Evolutionary conservation across 2,113 vertebrate genomes (phyloP).

Genomic region (Platysteira castanea): DNA sequence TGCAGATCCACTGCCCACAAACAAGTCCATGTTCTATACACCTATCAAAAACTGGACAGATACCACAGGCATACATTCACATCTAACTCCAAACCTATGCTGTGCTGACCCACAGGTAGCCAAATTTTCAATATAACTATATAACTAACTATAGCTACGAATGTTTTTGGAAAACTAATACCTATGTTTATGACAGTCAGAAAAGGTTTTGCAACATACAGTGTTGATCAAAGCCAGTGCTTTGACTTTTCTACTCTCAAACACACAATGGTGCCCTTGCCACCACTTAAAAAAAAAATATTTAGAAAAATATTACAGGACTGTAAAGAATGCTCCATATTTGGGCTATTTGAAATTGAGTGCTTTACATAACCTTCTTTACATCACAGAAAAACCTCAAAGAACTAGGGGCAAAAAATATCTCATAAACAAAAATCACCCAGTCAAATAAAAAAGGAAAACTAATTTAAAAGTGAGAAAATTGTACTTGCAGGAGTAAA

Average conservation of each 20-base stretch:
- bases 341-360: background rate
- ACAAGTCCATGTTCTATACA: background rate
- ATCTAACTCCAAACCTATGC: background rate
- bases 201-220: background rate
- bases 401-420: background rate
- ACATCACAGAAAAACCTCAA: background rate
- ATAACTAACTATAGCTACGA: too few relatives aligned
- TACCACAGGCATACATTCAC: accelerated
- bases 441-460: background rate
- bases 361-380: background rate
- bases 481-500: background rate
- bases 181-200: background rate
- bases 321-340: background rate
- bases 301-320: background rate
- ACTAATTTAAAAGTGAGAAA: background rate
- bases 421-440: background rate
- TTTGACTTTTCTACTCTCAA: background rate
- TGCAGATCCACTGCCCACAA: background rate
- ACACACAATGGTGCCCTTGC: background rate
- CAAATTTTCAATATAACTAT: background rate
- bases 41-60: background rate
- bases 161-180: background rate
- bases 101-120: background rate
- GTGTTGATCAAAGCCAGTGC: background rate
- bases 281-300: background rate